phyloP scores from a whole-genome alignment of 2,797 vertebrate genomes.

The Acropternis orthonyx region DNA sequence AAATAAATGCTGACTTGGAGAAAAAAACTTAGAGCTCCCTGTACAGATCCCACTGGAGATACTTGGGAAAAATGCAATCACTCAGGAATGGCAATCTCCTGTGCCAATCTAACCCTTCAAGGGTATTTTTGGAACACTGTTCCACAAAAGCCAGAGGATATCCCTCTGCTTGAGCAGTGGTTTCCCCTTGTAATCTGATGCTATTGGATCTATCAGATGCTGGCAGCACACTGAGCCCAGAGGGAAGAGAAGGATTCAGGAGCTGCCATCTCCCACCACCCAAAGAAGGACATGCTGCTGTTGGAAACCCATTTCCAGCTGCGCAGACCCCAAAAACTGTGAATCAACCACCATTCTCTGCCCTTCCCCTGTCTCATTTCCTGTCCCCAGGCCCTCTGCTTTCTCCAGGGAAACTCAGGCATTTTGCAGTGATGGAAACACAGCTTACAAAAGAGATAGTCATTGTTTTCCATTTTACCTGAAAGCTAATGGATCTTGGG shows the following conservation, averaged over 20 bases:
- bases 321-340: neutral
- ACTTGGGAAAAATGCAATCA: neutral
- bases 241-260: neutral
- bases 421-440: constrained; percentile 43
- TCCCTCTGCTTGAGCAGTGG: neutral
- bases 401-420: constrained; percentile 54
- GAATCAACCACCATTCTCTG: neutral
- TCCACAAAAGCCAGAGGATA: neutral
- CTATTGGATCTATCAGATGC: neutral
- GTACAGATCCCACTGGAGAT: neutral
- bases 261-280: neutral
- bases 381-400: neutral
- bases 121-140: neutral
- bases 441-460: constrained; percentile 8
- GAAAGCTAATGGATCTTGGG: constrained; percentile 60
- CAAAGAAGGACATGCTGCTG: neutral
- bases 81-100: neutral
- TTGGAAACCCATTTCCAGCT: neutral
- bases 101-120: neutral
- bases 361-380: neutral
- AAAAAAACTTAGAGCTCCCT: neutral
- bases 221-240: neutral
- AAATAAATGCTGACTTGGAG: constrained; percentile 46
- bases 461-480: constrained; percentile 51
- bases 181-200: neutral